Base-by-base conservation (phyloP, 2,888 invertebrate species). In the Cyrtodaria siliqua region DNA sequence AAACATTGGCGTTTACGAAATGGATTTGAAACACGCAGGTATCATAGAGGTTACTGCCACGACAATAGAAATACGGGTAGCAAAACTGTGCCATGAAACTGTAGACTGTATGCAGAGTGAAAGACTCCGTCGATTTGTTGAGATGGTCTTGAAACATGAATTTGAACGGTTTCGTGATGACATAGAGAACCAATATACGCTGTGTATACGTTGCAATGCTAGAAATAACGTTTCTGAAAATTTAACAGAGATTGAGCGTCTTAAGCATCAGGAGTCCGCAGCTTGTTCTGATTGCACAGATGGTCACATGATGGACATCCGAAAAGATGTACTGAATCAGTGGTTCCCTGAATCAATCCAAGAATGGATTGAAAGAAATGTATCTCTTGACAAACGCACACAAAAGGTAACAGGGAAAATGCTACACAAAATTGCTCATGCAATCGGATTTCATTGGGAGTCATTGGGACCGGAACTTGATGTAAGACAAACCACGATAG, bases 391-490 rank as follows among this genome's bases (percentile, higher is more conserved):
- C 16, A 49, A 23, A 18, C 23, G 59, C 0, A 8, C 33, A 8
- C 33, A 33, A 33, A 33, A 33, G 12, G 6, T 12, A 33, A 52
- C 40, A 18, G 50, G 59, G 14, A 23, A 26, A 18, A 44, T 53
- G 26, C 44, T 68, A 6, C 42, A 53, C n/a, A 27, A 20, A 33
- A 6, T 68, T 20, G 49, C 68, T 6, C 38, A 53, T 16, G 60
- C 53, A 8, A 68, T 68, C 3, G 68, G 68, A 8, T 20, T 9
- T 16, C 55, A 61, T 53, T 68, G 68, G 68, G 52, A 61, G 23
- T 60, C 60, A 8, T 47, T 68, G 3, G 68, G 68, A 6, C 20
- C 60, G 2, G 50, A 50, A 20, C 55, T 68, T 1, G 68, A 55
- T n/a, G 40, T 68, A 2, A 16, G 20, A 4, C 18, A 59, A n/a